These are phyloP conservation scores for Myoxocephalus aenaeus DNA, from an alignment of 2,797 vertebrate genomes.

Conservation along the genomic window DNA sequence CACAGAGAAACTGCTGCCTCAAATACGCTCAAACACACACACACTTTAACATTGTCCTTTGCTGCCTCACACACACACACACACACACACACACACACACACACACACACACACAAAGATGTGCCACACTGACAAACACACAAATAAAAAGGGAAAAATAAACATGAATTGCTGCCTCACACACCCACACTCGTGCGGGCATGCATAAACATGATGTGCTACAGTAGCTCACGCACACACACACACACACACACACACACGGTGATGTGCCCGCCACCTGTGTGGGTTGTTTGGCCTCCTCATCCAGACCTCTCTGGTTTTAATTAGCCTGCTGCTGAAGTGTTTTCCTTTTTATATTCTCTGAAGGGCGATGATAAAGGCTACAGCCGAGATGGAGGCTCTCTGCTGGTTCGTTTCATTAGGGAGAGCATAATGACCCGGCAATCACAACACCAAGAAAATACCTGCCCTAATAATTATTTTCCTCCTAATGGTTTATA, in stretches of 20 bases:
- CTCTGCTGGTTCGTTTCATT: slow-evolving; percentile 76
- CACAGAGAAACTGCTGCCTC: slow-evolving; percentile 28
- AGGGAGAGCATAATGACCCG: slow-evolving; percentile 74
- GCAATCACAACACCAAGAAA: slow-evolving; percentile 75
- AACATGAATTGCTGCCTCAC: slow-evolving; percentile 46
- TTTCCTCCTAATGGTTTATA: slow-evolving; percentile 61
- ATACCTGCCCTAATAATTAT: slow-evolving; percentile 72
- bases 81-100: slow-evolving; percentile 12
- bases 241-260: slow-evolving; percentile 28
- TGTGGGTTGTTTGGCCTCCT: slow-evolving; percentile 78
- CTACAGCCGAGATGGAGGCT: slow-evolving; percentile 68
- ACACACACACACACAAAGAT: slow-evolving; percentile 20
- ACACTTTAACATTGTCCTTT: neutral
- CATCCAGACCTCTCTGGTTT: slow-evolving; percentile 78
- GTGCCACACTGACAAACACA: slow-evolving; percentile 10
- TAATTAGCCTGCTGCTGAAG: slow-evolving; percentile 81
- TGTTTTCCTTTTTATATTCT: slow-evolving; percentile 79
- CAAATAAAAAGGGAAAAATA: slow-evolving; percentile 17
- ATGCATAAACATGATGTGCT: slow-evolving; percentile 64
- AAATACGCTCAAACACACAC: slow-evolving; percentile 15
- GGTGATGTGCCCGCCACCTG: slow-evolving; percentile 56
- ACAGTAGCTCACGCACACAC: slow-evolving; percentile 35
- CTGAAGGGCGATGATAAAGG: slow-evolving; percentile 77
- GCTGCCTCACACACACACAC: slow-evolving; percentile 39
- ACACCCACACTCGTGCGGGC: slow-evolving; percentile 48